Conservation (phyloP, 2,797 vertebrate species). For the Lacerta agilis region DNA sequence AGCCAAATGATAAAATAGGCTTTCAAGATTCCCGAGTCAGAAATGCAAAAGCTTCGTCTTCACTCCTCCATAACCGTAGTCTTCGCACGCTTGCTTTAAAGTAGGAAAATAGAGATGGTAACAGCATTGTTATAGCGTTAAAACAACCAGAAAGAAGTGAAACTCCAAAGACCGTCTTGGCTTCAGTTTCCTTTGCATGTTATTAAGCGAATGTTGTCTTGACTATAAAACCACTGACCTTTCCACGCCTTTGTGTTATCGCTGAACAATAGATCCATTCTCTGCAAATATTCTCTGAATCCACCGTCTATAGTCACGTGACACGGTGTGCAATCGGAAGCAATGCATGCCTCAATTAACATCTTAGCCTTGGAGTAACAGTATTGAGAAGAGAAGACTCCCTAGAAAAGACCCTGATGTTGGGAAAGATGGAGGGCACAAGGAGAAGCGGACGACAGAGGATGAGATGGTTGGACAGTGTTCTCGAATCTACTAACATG, state of each 20-base stretch:
- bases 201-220: slow-evolving; percentile 23
- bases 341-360: slow-evolving; percentile 64
- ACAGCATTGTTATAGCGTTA: not conserved
- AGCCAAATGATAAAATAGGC: rapidly evolving
- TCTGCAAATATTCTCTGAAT: slow-evolving; percentile 54
- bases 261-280: slow-evolving; percentile 39
- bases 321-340: slow-evolving; percentile 57
- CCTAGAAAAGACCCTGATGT: no score
- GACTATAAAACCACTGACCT: slow-evolving; percentile 28
- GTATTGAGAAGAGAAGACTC: no score
- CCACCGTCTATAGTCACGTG: slow-evolving; percentile 35
- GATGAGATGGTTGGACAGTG: no score
- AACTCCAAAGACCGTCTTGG: not conserved
- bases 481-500: no score
- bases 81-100: not conserved
- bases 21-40: not conserved
- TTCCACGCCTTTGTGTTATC: slow-evolving; percentile 32
- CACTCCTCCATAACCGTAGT: not conserved
- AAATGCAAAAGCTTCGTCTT: not conserved
- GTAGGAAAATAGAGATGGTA: not conserved
- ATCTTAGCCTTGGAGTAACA: slow-evolving; percentile 57
- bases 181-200: slow-evolving; percentile 18
- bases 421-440: no score
- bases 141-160: not conserved
- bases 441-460: no score